Percentiles rank a stretch among this genome's conserved stretches.
These are phyloP conservation scores for Phortica magna DNA, from an alignment of 2,888 invertebrate genomes.

Conservation along the genomic window DNA sequence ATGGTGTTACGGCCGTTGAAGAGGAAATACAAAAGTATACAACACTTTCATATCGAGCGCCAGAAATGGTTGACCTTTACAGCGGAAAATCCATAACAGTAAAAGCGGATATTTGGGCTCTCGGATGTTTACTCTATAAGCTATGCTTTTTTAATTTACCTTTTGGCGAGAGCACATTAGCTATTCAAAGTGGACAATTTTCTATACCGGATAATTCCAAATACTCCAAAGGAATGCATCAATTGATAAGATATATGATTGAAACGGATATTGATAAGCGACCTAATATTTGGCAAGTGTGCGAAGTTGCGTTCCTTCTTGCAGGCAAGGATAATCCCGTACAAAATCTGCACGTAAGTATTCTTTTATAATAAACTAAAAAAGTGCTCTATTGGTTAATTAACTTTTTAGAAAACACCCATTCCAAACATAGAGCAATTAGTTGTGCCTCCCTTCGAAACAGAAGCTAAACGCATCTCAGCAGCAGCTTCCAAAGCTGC, in stretches of 20 bases:
- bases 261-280: conserved; percentile 89
- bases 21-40: conserved; percentile 93
- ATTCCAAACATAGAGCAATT: conserved; percentile 83
- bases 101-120: conserved; percentile 94
- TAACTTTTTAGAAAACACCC: conserved; percentile 81
- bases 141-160: conserved; percentile 93
- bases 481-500: conserved; percentile 68
- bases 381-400: not conserved
- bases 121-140: conserved; percentile 93
- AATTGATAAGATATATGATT: conserved; percentile 89
- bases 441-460: conserved; percentile 83
- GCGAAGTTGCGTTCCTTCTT: conserved; percentile 85
- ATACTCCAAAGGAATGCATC: conserved; percentile 85
- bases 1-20: conserved; percentile 85
- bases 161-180: conserved; percentile 94
- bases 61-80: conserved; percentile 96
- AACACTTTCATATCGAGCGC: conserved; percentile 92
- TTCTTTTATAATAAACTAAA: not conserved
- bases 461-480: conserved; percentile 82
- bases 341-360: conserved; percentile 86
- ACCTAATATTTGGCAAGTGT: conserved; percentile 93
- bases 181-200: conserved; percentile 93
- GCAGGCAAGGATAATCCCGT: conserved; percentile 87
- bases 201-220: conserved; percentile 89
- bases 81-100: conserved; percentile 89